phyloP scores from a whole-genome alignment of 2,113 vertebrate species.

The Tychaedon coryphoeus region DNA sequence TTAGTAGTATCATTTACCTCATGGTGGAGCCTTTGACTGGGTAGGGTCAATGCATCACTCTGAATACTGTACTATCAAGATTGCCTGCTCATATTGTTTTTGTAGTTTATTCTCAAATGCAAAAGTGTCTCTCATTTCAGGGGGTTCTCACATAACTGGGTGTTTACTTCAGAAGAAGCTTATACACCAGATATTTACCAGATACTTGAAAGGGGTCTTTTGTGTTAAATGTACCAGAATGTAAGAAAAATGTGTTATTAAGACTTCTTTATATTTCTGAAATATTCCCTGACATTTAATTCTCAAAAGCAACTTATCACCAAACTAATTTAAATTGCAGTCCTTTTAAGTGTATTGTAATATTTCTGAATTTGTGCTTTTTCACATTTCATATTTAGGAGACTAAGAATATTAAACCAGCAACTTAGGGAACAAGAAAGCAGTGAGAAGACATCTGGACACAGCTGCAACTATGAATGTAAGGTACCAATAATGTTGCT shows the following conservation, averaged over 20 bases:
- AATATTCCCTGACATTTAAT: background rate
- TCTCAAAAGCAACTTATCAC: background rate
- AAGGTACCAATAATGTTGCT: slow-evolving; percentile 26
- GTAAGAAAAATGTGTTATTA: background rate
- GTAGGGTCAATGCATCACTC: background rate
- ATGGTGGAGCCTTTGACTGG: background rate
- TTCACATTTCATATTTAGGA: slow-evolving; percentile 68
- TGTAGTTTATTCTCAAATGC: background rate
- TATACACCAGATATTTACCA: background rate
- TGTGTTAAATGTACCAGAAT: background rate
- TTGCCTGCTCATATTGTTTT: background rate
- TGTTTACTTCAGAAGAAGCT: background rate
- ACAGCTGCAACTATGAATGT: slow-evolving; percentile 78
- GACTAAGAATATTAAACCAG: slow-evolving; percentile 80
- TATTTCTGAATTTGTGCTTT: slow-evolving; percentile 2
- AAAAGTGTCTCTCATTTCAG: background rate
- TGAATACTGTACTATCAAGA: background rate
- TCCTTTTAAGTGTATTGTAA: background rate
- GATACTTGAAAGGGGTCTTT: background rate
- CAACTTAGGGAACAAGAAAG: slow-evolving; percentile 77
- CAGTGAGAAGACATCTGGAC: slow-evolving; percentile 59
- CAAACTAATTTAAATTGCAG: background rate
- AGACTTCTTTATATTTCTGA: background rate
- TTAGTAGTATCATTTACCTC: background rate
- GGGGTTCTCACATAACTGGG: background rate